Conservation (phyloP, 2,888 invertebrate species). For the Chirona hameri region DNA sequence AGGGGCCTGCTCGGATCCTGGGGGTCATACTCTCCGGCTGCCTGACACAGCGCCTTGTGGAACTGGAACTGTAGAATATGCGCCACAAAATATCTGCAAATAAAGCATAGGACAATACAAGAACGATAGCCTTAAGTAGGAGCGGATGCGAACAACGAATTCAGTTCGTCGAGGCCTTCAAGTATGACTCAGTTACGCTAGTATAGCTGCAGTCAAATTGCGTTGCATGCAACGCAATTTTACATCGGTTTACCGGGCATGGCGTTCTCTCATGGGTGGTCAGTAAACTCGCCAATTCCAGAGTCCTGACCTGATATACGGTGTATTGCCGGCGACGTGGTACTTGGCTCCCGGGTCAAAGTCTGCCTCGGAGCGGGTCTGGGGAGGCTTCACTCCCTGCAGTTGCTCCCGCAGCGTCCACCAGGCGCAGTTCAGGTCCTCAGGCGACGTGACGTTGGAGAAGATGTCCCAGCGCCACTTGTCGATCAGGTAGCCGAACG, state of each 20-base stretch:
- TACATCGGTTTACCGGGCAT: too few relatives aligned
- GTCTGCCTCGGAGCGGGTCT: not conserved
- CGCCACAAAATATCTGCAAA: conserved; percentile 84
- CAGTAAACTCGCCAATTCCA: too few relatives aligned
- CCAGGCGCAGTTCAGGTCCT: conserved; percentile 43
- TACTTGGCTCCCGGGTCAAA: not conserved
- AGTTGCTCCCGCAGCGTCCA: conserved; percentile 41
- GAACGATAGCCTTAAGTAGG: too few relatives aligned
- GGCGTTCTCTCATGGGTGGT: too few relatives aligned
- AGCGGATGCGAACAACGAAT: too few relatives aligned
- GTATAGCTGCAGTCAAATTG: too few relatives aligned
- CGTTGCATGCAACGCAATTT: too few relatives aligned
- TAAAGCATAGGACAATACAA: conserved; percentile 28
- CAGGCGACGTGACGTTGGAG: conserved; percentile 40
- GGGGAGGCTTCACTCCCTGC: not conserved
- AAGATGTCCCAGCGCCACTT: conserved; percentile 46
- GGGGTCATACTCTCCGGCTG: conserved; percentile 73
- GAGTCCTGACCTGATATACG: not conserved
- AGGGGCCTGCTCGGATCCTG: conserved; percentile 56
- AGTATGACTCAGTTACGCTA: too few relatives aligned
- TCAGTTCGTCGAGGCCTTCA: too few relatives aligned
- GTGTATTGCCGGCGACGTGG: not conserved
- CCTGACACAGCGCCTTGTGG: conserved; percentile 70
- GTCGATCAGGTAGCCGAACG: conserved; percentile 78
- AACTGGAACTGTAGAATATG: conserved; percentile 93